These are phyloP conservation scores for Cheilosia soror DNA, from an alignment of 2,888 invertebrate genomes.

Conservation along the genomic window DNA sequence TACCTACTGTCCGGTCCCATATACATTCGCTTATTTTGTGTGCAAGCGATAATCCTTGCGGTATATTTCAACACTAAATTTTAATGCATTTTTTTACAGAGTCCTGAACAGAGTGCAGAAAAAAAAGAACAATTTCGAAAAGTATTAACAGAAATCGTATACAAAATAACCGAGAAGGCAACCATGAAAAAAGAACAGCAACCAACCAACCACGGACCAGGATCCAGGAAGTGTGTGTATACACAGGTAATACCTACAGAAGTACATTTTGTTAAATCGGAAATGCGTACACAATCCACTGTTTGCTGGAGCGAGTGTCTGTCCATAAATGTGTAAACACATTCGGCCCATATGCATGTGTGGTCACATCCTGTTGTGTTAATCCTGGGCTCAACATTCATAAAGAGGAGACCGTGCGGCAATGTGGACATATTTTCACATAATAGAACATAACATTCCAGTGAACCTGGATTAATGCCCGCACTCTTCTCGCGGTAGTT, in stretches of 20 bases:
- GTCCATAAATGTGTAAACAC: slow-evolving; percentile 50
- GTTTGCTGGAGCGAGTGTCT: slow-evolving; percentile 30
- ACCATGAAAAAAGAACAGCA: background rate
- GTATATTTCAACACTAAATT: slow-evolving; percentile 63
- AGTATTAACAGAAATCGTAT: slow-evolving; percentile 26
- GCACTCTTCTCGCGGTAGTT: slow-evolving; percentile 40
- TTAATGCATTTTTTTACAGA: slow-evolving; percentile 41
- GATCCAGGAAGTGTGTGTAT: slow-evolving; percentile 53
- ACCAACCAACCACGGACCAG: slow-evolving; percentile 11
- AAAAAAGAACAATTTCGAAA: slow-evolving; percentile 7
- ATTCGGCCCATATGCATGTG: slow-evolving; percentile 39
- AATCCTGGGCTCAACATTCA: slow-evolving; percentile 52
- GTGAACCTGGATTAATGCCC: slow-evolving; percentile 53
- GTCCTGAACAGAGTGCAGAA: background rate
- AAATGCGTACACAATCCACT: slow-evolving; percentile 62
- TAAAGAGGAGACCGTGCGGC: slow-evolving; percentile 53
- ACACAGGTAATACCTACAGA: slow-evolving; percentile 34
- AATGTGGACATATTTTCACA: slow-evolving; percentile 60
- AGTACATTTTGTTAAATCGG: slow-evolving; percentile 53
- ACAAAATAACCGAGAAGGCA: background rate
- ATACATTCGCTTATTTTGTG: slow-evolving; percentile 6
- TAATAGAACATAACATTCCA: slow-evolving; percentile 57
- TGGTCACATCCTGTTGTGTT: slow-evolving; percentile 60
- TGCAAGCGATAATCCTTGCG: slow-evolving; percentile 64
- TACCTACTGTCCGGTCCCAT: slow-evolving; percentile 9